phyloP scores from a whole-genome alignment of 2,113 vertebrate genomes.

The Odocoileus hemionus region DNA sequence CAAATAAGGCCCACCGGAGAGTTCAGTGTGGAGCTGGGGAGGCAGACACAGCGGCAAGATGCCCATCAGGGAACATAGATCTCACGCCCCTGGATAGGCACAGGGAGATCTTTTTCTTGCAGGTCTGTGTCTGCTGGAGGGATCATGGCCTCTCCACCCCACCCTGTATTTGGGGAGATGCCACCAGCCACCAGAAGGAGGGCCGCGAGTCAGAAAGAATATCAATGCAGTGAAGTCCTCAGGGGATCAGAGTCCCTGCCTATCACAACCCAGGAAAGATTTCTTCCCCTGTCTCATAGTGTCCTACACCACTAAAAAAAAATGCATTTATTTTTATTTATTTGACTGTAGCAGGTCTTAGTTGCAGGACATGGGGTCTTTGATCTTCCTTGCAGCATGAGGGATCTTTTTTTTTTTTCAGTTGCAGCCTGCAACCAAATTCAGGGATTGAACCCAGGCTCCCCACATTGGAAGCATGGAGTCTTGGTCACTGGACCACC shows the following conservation, averaged over 20 bases:
- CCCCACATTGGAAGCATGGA: background rate
- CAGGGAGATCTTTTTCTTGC: background rate
- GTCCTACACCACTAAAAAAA: background rate
- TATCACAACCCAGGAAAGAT: too few species aligned
- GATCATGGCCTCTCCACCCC: too few species aligned
- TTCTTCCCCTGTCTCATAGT: background rate
- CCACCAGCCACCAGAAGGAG: background rate
- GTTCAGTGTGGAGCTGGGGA: accelerated
- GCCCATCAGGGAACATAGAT: background rate
- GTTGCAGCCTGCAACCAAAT: background rate
- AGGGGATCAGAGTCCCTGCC: too few species aligned
- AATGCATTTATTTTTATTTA: background rate
- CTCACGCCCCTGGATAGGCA: background rate
- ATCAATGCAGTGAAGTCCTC: background rate
- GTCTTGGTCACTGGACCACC: background rate
- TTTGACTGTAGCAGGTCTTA: background rate
- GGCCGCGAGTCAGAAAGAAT: background rate
- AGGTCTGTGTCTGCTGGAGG: background rate
- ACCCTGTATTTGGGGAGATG: background rate
- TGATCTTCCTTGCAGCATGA: background rate
- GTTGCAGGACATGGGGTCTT: background rate
- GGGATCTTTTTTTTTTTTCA: background rate
- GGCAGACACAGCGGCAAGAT: background rate
- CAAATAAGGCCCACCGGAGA: background rate
- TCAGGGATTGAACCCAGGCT: background rate